Base-by-base conservation (phyloP, 92 coral and sea anemone genomes). In the Hydrozoanthus gracilis region DNA sequence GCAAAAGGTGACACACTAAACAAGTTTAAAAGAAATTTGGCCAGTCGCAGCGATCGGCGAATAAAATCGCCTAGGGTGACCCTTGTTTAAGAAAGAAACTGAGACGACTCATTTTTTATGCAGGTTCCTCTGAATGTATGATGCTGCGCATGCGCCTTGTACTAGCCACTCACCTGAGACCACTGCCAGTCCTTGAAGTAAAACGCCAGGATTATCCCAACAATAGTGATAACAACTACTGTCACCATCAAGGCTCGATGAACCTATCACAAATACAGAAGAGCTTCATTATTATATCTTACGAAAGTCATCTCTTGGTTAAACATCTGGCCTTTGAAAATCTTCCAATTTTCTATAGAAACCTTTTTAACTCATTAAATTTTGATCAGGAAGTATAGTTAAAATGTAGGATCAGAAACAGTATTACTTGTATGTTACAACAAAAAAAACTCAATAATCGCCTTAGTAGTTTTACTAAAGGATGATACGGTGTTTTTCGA, bases 181-280 rank as follows among this genome's bases (percentile, higher is more conserved):
- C 98, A 95, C 66, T 80, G 87, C 74, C 85, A 48, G 8, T 90
- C 77, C 2, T 75, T 88, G 66, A 92, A 88, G 56, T 76, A 86
- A 87, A 95, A 95, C 3, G 86, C 83, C 49, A 92, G 45, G 61
- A 91, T 87, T 20, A 91, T 58, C 15, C 91, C 92, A 77, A 73
- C 46, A 76, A 86, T 76, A 2, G 90, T 92, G 6, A 91, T 52
- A 51, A 92, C 4, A 7, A 95, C 94, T 46, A 91, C 88, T 49
- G 51, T 46, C 8, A 82, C 51, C 98, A 92, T 89, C 49, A 91
- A 70, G 1, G 72, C 45, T 20, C 95, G 87, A 84, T 95, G 98
- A 45, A 89, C 87, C 98, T 95, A 82, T 5, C 8, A 68, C 48
- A 11, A 17, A 48, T 12, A n/a, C 71, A 45, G 17, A 61, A 16